Percentiles rank a stretch among this genome's conserved stretches.
These are phyloP conservation scores for Vulpes lagopus DNA, from an alignment of 2,113 vertebrate species.

Conservation along the genomic window DNA sequence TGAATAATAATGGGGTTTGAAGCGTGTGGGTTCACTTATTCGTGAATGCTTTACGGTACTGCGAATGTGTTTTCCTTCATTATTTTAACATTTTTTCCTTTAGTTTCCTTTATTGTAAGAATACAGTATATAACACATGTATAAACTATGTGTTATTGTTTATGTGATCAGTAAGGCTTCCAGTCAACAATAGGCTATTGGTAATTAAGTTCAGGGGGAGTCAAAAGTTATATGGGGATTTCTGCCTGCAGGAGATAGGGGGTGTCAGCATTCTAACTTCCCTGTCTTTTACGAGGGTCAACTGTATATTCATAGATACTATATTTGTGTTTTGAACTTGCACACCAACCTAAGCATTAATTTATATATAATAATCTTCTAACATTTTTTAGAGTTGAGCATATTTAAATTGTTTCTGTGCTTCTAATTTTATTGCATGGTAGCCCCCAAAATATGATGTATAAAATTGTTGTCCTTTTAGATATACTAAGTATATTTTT, in stretches of 20 bases:
- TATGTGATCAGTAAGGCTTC: not conserved
- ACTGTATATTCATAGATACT: not conserved
- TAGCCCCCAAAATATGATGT: not conserved
- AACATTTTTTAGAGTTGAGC: not conserved
- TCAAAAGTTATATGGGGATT: not conserved
- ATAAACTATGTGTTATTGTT: not conserved
- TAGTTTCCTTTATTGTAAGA: not conserved
- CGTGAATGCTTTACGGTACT: not conserved
- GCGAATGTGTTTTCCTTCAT: not conserved
- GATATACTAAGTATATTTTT: not conserved
- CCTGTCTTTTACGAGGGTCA: not conserved
- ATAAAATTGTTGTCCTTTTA: not conserved
- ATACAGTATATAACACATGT: not conserved
- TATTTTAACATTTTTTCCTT: not conserved
- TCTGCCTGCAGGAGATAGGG: not conserved
- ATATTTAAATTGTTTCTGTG: not conserved
- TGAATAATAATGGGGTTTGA: not conserved
- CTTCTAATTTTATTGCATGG: not conserved
- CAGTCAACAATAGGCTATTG: not conserved
- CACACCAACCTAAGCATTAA: not conserved
- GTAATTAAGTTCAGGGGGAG: not conserved
- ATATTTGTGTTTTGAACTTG: not conserved
- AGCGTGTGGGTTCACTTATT: not conserved
- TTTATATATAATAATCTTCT: not conserved
- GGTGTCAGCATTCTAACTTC: not conserved